Evolutionary conservation across 2,113 vertebrate species (phyloP).

Genomic region (Lota lota): DNA sequence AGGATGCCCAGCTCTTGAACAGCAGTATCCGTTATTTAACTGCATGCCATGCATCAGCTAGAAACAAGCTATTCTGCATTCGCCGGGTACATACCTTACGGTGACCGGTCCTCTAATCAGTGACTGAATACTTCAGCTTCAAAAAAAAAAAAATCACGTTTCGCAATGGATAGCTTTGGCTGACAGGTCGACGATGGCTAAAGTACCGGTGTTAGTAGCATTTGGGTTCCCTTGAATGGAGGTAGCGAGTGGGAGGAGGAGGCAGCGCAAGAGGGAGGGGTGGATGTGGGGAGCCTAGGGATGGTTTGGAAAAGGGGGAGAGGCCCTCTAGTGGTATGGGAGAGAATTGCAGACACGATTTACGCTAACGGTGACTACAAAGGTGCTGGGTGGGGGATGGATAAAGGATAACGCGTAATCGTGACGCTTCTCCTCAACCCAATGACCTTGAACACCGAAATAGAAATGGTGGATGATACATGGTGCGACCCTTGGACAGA

Average conservation of each 20-base stretch:
- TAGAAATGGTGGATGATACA: constrained; percentile 27
- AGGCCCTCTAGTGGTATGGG: constrained; percentile 55
- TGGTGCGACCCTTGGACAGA: too few species aligned
- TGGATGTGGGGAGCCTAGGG: background rate
- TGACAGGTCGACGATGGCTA: constrained; percentile 36
- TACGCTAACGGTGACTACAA: constrained; percentile 11
- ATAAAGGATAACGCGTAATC: constrained; percentile 41
- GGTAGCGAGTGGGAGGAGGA: constrained; percentile 16
- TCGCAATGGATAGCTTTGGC: constrained; percentile 10
- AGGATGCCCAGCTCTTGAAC: too few species aligned
- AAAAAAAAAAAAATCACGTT: constrained; percentile 30
- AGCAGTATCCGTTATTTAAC: background rate
- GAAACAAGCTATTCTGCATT: constrained; percentile 1
- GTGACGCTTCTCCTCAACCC: constrained; percentile 40
- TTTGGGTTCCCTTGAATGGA: constrained; percentile 47
- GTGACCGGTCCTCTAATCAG: constrained; percentile 32
- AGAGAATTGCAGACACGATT: constrained; percentile 45
- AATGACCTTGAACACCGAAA: constrained; percentile 58
- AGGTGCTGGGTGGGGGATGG: constrained; percentile 1
- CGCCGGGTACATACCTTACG: constrained; percentile 58
- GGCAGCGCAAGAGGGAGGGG: constrained; percentile 15
- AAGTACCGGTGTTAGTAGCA: constrained; percentile 59
- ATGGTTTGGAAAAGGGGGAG: constrained; percentile 23
- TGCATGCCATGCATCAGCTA: constrained; percentile 3
- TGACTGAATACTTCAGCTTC: background rate